These are phyloP conservation scores for Alectura lathami DNA, from an alignment of 2,113 vertebrate genomes.

Conservation along the genomic window DNA sequence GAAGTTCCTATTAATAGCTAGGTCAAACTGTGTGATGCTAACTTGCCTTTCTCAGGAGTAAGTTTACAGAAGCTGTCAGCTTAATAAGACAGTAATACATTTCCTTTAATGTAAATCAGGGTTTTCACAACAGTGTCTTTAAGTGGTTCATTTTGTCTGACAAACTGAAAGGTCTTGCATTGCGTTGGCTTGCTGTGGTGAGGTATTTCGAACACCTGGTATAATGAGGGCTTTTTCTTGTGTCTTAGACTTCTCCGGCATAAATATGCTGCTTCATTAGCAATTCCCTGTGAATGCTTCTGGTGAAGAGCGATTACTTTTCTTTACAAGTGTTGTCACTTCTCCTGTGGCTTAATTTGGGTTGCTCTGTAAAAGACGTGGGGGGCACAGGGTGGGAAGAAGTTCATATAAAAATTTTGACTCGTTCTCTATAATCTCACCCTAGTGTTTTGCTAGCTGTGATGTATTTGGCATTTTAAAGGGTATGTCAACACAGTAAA, in stretches of 20 bases:
- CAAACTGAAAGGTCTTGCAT: background rate
- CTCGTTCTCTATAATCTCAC: background rate
- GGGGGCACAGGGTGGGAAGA: background rate
- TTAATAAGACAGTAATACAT: background rate
- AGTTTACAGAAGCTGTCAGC: conserved; percentile 19
- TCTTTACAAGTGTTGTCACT: background rate
- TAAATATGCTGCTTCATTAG: background rate
- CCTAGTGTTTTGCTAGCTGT: conserved; percentile 16
- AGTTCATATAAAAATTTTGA: background rate
- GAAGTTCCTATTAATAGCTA: background rate
- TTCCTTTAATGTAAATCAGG: conserved; percentile 29
- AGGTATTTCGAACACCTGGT: background rate
- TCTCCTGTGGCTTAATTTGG: conserved; percentile 19
- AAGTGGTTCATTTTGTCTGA: conserved; percentile 11
- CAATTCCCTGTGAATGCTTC: background rate
- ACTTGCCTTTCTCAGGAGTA: background rate
- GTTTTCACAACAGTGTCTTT: background rate
- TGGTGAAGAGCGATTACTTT: conserved; percentile 6
- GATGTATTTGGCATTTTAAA: conserved; percentile 53
- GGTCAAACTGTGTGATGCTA: background rate
- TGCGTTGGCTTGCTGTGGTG: background rate
- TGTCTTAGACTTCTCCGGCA: background rate
- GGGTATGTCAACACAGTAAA: conserved; percentile 67
- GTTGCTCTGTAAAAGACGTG: background rate
- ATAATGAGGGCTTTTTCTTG: background rate